These are phyloP conservation scores for Pentamera pediparva DNA, from an alignment of 53 echinoderm and acorn worm genomes.

Conservation along the genomic window DNA sequence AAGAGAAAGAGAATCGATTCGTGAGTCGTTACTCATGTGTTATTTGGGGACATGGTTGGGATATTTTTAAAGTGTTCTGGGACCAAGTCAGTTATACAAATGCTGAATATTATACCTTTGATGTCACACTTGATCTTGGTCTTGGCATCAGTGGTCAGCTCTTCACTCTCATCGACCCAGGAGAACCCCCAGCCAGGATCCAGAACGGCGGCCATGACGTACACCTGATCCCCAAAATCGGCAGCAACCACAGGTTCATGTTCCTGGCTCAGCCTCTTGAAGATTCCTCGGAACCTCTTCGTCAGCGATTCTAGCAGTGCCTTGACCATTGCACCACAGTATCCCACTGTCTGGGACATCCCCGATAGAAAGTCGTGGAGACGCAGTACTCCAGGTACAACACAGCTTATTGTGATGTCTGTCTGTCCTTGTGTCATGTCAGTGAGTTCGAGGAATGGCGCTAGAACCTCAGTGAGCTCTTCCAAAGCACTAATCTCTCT, in stretches of 20 bases:
- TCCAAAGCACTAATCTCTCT: background rate
- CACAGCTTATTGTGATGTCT: background rate
- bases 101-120: slow-evolving; percentile 15
- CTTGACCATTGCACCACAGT: background rate
- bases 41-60: no score
- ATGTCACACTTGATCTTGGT: background rate
- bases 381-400: background rate
- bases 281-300: background rate
- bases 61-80: no score
- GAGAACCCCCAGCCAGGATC: background rate
- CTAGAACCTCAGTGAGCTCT: background rate
- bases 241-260: background rate
- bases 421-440: background rate
- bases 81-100: no score
- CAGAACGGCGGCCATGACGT: slow-evolving; percentile 10
- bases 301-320: background rate
- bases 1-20: no score
- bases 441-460: background rate
- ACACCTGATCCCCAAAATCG: slow-evolving; percentile 4
- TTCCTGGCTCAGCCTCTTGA: background rate
- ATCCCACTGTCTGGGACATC: background rate
- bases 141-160: background rate
- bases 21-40: no score
- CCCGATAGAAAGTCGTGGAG: background rate
- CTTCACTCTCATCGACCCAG: slow-evolving; percentile 6